Evolutionary conservation across 2,888 invertebrate species (phyloP).

Genomic region (Cotesia congregata): DNA sequence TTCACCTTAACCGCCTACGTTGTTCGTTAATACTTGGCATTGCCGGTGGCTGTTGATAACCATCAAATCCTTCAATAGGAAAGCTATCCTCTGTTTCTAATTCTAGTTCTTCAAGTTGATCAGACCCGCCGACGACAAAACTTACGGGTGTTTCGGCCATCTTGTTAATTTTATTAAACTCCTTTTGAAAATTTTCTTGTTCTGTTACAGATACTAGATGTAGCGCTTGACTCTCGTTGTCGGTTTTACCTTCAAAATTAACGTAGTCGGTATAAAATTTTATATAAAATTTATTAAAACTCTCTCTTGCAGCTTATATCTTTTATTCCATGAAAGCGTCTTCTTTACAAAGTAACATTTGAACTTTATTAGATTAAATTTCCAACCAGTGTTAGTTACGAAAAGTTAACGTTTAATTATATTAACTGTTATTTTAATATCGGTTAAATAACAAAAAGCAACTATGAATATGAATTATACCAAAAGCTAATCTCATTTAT

Average conservation of each 20-base stretch:
- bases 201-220: conserved; percentile 18
- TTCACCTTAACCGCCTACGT: conserved; percentile 71
- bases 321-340: conserved; percentile 1
- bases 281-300: background rate
- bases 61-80: conserved; percentile 57
- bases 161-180: conserved; percentile 26
- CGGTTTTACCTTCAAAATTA: conserved; percentile 66
- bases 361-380: background rate
- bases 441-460: background rate
- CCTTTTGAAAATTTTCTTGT: conserved; percentile 4
- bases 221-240: conserved; percentile 45
- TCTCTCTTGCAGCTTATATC: conserved; percentile 6
- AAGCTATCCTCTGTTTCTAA: conserved; percentile 66
- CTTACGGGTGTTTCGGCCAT: conserved; percentile 66
- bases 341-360: background rate
- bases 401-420: background rate
- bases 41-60: conserved; percentile 51
- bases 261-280: conserved; percentile 33
- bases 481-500: background rate
- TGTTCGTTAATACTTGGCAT: conserved; percentile 69
- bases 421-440: background rate
- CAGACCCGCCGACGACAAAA: conserved; percentile 66
- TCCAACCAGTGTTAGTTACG: background rate
- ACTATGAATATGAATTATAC: background rate
- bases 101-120: conserved; percentile 58